Base-by-base conservation (phyloP, 2,113 vertebrate species). In the Fulica atra region DNA sequence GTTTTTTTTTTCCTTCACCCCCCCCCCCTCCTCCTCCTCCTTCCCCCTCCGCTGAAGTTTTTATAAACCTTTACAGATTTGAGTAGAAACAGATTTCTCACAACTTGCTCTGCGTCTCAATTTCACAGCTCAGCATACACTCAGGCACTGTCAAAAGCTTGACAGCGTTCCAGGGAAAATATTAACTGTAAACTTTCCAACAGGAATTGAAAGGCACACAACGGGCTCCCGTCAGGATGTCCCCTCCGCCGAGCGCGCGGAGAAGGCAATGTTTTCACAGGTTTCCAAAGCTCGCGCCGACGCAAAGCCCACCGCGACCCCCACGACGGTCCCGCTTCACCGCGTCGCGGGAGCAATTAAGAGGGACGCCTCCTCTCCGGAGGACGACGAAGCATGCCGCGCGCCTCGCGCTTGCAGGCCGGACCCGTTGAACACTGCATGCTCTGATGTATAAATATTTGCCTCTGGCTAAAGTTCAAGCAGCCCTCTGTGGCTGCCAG, bases 11-110 rank as follows among this genome's bases (percentile, higher is more conserved):
- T 74, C 42, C 42, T 44, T 44, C 42, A 44, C 42, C 42, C 42
- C 42, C 42, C 42, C 42, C 16, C 72, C 73, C 82, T 59, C 86
- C 61, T 72, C 73, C 92, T 85, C 89, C 82, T 64, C 76, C 61
- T 68, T 77, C 59, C 81, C 94, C 92, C 96, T 92, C 19, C 3
- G 61, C 92, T 95, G 90, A 97, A 97, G 97, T 97, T 98, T 97
- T 95, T 97, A 97, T 96, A 98, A 98, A 98, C 98, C 98, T 98
- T 97, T 97, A 95, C 97, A 93, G 97, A 95, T 97, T 97, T 99
- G 98, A 99, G 98, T 98, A 98, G 98, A 99, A 99, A 98, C 98
- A 99, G 98, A 99, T 99, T 98, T 98, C 97, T 97, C 97, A 94
- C 97, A 96, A 98, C 96, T 98, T 96, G 98, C 98, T 98, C 98